Evolutionary conservation across 1,140 invertebrate genomes (phyloP), one percentile per base, ranked within the genome.

Genomic region (Philopotamus ludificatus): DNA sequence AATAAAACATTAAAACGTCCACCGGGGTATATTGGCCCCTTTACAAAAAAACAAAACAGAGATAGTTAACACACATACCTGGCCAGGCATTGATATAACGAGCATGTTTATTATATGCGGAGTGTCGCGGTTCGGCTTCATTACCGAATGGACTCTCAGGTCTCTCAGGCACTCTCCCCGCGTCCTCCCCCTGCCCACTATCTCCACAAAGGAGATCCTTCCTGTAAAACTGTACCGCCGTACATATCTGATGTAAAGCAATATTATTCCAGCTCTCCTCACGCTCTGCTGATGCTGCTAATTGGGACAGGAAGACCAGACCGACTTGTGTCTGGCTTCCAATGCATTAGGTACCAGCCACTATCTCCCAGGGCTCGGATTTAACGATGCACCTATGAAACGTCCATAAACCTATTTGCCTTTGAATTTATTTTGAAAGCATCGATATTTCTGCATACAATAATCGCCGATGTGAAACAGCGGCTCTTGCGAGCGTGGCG

Each of bases 191-290:
- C 53, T 3, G 23, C 42, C 45, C 55, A 58, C 42, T 51, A 42
- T 62, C 51, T 49, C 41, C 58, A 62, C 45, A 62, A 62, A 62
- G 60, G 23, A 39, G n/a, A 23, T 50, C 42, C 50, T 64, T 55
- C 22, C 22, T 65, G 63, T 65, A 65, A 65, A 65, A 65, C 53
- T 65, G 63, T 41, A 57, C 49, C 44, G 45, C 42, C 16, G 41
- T 47, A 42, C 18, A 51, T 59, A 45, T 25, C 21, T 60, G 12
- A 26, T 25, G 39, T 45, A 23, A 57, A 65, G 63, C 63, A 65
- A 65, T 65, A 65, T 65, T 65, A 65, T 65, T 51, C 65, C 26
- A 23, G 50, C 10, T 60, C n/a, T 60, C 61, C 62, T 64, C 65
- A 54, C 58, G 62, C 47, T 58, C 62, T 53, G 62, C 55, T 51